Conservation (phyloP, 2,113 vertebrate genomes). For the Tympanuchus pallidicinctus region DNA sequence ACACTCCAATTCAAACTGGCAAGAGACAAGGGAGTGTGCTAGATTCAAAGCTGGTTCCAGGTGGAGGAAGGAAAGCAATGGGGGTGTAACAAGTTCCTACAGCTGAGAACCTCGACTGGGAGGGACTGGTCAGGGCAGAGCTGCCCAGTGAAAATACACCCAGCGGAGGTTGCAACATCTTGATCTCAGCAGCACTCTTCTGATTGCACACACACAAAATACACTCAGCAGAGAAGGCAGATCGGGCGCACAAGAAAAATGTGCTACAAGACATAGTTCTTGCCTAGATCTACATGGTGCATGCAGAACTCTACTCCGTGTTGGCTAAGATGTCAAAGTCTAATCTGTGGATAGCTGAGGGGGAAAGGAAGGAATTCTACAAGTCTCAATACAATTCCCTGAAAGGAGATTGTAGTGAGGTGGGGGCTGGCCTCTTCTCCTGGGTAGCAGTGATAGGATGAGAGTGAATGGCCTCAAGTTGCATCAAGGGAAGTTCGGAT, state of each 20-base stretch:
- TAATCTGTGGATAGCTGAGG: background rate
- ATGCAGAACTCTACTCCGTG: background rate
- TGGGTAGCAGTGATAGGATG: too few species aligned
- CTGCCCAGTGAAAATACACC: background rate
- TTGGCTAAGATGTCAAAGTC: background rate
- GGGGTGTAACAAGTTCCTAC: background rate
- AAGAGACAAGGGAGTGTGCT: background rate
- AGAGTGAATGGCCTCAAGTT: too few species aligned
- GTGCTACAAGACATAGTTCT: background rate
- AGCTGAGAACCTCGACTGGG: rapidly evolving
- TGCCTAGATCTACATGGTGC: background rate
- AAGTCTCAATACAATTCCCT: too few species aligned
- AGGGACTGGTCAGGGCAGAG: background rate
- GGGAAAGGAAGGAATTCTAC: too few species aligned
- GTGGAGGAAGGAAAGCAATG: background rate
- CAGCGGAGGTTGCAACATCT: rapidly evolving
- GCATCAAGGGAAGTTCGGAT: too few species aligned
- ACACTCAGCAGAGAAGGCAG: background rate
- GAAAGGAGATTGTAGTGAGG: too few species aligned
- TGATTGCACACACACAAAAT: background rate
- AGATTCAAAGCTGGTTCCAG: background rate
- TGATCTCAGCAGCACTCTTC: background rate
- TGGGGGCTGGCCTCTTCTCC: too few species aligned
- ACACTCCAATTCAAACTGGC: background rate
- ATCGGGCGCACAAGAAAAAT: background rate